Evolutionary conservation across 2,888 invertebrate species (phyloP).

Genomic region (Leptothorax acervorum): DNA sequence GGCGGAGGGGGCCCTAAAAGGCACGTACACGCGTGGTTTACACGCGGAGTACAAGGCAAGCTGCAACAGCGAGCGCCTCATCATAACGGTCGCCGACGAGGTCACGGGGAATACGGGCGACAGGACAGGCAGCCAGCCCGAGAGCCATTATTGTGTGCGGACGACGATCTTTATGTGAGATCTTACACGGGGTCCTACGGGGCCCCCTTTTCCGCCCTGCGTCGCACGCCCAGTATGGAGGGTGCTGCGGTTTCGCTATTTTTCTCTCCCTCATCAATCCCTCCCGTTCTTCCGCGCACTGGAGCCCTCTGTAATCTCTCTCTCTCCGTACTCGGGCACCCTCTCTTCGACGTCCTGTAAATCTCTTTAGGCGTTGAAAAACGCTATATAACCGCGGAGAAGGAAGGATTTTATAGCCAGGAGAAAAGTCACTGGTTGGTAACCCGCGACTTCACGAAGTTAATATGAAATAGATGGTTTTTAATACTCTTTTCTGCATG

Average conservation of each 20-base stretch:
- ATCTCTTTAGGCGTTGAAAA: slow-evolving; percentile 80
- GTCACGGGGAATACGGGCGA: slow-evolving; percentile 79
- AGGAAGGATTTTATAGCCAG: slow-evolving; percentile 53
- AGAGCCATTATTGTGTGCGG: slow-evolving; percentile 79
- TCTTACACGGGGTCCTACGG: slow-evolving; percentile 80
- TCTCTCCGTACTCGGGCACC: slow-evolving; percentile 37
- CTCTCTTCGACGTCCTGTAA: slow-evolving; percentile 76
- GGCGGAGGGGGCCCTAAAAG: slow-evolving; percentile 67
- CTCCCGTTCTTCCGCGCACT: slow-evolving; percentile 49
- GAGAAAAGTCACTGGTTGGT: slow-evolving; percentile 23
- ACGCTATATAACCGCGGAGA: slow-evolving; percentile 37
- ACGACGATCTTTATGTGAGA: slow-evolving; percentile 83
- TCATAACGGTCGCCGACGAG: slow-evolving; percentile 83
- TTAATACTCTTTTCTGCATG: not conserved
- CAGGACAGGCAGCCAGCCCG: slow-evolving; percentile 74
- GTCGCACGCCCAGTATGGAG: slow-evolving; percentile 82
- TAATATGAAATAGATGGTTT: not conserved
- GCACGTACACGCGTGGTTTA: slow-evolving; percentile 62
- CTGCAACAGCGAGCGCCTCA: slow-evolving; percentile 76
- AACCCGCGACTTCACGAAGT: not conserved
- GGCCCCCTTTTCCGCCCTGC: slow-evolving; percentile 67
- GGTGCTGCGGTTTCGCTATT: slow-evolving; percentile 82
- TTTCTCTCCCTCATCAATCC: slow-evolving; percentile 67
- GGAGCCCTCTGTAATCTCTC: slow-evolving; percentile 9
- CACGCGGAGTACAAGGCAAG: slow-evolving; percentile 71